A percentile compares a stretch with the other conserved stretches of the same genome.
Evolutionary conservation across 2,113 vertebrate genomes (phyloP).

Genomic region (Saimiri boliviensis): DNA sequence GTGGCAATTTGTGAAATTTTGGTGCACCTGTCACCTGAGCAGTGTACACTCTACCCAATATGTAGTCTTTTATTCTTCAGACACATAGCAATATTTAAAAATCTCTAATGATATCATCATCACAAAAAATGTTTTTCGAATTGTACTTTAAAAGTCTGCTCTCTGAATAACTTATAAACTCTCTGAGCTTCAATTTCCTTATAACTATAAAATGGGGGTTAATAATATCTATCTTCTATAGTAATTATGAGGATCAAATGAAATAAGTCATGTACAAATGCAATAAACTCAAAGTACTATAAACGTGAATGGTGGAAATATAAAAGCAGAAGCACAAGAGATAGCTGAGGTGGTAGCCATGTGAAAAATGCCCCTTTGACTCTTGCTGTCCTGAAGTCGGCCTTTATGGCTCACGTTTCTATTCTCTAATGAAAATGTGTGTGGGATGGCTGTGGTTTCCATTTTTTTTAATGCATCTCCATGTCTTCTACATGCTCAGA

Average conservation of each 20-base stretch:
- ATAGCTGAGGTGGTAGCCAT: not conserved
- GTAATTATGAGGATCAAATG: conserved; percentile 11
- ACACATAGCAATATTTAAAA: not conserved
- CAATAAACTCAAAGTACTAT: conserved; percentile 37
- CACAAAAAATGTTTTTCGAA: not conserved
- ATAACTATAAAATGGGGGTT: conserved; percentile 28
- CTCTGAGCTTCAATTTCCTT: not conserved
- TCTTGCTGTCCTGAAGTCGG: not conserved
- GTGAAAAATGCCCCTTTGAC: not conserved
- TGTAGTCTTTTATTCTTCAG: no score
- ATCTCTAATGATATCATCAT: not conserved
- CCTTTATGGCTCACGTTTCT: not conserved
- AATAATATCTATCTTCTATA: conserved; percentile 13
- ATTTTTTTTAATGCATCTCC: not conserved
- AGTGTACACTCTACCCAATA: no score
- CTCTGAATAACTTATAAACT: conserved; percentile 35
- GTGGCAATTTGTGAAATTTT: no score
- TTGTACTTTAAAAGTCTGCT: not conserved
- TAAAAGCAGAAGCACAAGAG: not conserved
- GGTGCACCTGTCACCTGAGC: no score
- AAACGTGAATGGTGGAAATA: conserved; percentile 48
- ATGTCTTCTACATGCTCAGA: not conserved
- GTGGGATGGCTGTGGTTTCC: not conserved
- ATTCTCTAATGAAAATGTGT: not conserved
- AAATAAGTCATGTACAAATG: conserved; percentile 52